These are phyloP conservation scores for Drosophila stalkeri DNA, from an alignment of 2,888 invertebrate species.

Conservation along the genomic window DNA sequence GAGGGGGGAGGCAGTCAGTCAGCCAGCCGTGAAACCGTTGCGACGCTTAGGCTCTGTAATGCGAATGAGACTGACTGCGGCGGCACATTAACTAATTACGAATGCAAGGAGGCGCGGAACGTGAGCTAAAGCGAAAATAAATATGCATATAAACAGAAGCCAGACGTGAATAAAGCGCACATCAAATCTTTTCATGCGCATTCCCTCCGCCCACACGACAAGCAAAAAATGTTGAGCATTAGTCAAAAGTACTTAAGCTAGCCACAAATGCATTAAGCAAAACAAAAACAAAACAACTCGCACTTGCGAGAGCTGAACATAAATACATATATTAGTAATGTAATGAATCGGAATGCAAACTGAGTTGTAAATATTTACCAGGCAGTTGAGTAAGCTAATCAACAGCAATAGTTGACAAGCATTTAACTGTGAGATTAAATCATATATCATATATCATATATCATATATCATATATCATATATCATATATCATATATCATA, in stretches of 20 bases:
- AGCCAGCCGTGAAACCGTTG: constrained; percentile 14
- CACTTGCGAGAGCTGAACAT: not conserved
- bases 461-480: not conserved
- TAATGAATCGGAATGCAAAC: not conserved
- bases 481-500: not conserved
- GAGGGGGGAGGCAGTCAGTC: not conserved
- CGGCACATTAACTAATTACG: constrained; percentile 75
- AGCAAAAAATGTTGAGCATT: constrained; percentile 2
- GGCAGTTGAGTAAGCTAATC: not conserved
- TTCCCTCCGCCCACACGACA: not conserved
- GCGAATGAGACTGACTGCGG: constrained; percentile 57
- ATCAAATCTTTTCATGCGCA: constrained; percentile 44
- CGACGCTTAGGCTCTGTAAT: constrained; percentile 44
- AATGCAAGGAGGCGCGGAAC: constrained; percentile 27
- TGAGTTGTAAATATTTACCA: not conserved
- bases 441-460: not conserved
- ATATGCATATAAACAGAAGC: constrained; percentile 53
- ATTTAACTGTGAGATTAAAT: no score
- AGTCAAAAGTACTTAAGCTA: constrained; percentile 14
- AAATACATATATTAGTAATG: constrained; percentile 1
- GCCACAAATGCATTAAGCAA: constrained; percentile 6
- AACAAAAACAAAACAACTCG: not conserved
- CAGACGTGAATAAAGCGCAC: constrained; percentile 45
- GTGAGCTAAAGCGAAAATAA: constrained; percentile 28
- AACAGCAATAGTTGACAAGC: no score